Conservation (phyloP, 2,113 vertebrate genomes). For the Nothocercus nigrocapillus region DNA sequence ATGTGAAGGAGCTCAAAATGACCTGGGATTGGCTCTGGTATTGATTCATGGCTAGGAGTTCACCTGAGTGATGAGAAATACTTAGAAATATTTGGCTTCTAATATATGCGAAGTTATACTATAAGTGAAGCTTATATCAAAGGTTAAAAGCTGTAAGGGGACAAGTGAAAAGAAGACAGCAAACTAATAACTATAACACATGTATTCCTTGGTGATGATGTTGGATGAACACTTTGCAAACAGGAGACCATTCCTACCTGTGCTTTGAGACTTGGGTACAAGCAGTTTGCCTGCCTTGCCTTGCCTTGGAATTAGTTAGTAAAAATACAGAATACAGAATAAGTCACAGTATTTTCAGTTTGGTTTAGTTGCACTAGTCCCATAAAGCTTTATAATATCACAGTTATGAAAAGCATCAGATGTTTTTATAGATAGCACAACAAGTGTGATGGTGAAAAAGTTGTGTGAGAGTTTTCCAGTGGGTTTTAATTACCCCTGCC, state of each 20-base stretch:
- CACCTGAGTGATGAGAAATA: not conserved
- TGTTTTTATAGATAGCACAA: not conserved
- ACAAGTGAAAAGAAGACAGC: not conserved
- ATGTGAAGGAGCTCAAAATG: not conserved
- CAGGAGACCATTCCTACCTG: not conserved
- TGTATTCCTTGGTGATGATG: not conserved
- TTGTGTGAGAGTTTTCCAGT: not conserved
- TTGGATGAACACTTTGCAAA: not conserved
- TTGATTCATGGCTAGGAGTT: not conserved
- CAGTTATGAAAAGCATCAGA: not conserved
- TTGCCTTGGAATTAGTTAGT: not conserved
- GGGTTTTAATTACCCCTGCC: not conserved
- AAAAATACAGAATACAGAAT: not conserved
- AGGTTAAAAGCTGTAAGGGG: not conserved
- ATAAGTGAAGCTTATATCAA: not conserved
- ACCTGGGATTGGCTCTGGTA: not conserved
- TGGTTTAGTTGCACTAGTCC: not conserved
- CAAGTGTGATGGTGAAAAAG: not conserved
- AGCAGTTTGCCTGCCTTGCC: not conserved
- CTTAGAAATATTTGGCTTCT: conserved; percentile 1
- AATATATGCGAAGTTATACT: not conserved
- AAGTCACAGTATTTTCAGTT: not conserved
- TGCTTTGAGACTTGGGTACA: not conserved
- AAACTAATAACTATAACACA: not conserved
- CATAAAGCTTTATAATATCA: not conserved